These are phyloP conservation scores for Neomicropteryx cornuta DNA, from an alignment of 1,140 invertebrate species.

Conservation along the genomic window DNA sequence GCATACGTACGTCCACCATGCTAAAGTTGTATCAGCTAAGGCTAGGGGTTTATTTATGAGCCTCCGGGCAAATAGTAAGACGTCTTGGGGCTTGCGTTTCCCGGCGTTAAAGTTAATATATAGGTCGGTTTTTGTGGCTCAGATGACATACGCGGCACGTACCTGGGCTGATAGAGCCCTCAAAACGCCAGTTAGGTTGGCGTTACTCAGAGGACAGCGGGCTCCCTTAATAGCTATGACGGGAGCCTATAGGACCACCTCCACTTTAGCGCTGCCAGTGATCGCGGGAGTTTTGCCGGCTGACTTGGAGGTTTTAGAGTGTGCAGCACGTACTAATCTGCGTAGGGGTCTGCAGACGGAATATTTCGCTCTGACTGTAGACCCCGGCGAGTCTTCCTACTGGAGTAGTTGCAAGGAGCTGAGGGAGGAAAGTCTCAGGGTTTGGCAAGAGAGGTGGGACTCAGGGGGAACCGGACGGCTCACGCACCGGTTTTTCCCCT, in stretches of 20 bases:
- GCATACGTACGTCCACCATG: constrained; percentile 7
- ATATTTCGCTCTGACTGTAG: no score
- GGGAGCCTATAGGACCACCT: constrained; percentile 15
- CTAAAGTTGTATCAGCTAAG: constrained; percentile 2
- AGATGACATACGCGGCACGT: constrained; percentile 16
- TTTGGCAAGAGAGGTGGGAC: no score
- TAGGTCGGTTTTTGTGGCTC: constrained; percentile 14
- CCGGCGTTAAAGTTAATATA: constrained; percentile 14
- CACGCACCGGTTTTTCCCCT: no score
- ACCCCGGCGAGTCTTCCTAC: no score
- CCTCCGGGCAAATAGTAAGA: constrained; percentile 9
- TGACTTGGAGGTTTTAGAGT: constrained; percentile 12
- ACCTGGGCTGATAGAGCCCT: constrained; percentile 12
- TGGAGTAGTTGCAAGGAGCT: no score
- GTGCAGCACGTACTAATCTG: no score
- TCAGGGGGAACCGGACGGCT: no score
- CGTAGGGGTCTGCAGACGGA: no score
- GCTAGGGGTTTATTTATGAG: constrained; percentile 7
- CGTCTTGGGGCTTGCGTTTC: constrained; percentile 14
- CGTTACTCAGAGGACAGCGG: constrained; percentile 13
- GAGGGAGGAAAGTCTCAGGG: no score
- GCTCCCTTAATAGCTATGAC: constrained; percentile 11
- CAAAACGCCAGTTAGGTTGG: constrained; percentile 1
- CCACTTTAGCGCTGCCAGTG: constrained; percentile 13
- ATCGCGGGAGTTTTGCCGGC: constrained; percentile 14